These are phyloP conservation scores for Globodera ellingtonae DNA, from an alignment of 1,140 invertebrate genomes.

Conservation along the genomic window DNA sequence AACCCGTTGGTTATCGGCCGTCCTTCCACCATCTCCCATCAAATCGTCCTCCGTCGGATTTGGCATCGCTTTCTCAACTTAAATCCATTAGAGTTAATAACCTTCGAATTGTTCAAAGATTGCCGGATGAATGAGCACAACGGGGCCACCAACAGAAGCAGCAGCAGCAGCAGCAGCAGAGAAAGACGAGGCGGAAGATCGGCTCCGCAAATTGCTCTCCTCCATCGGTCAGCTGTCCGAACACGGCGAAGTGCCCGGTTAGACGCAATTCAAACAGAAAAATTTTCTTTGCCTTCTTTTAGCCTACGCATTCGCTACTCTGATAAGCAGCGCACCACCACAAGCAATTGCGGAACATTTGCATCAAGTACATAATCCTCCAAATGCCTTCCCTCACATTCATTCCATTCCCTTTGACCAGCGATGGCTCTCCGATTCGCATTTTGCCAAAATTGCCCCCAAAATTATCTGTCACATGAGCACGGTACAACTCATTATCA, in stretches of 20 bases:
- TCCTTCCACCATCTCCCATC: no score
- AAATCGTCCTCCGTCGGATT: no score
- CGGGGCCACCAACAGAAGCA: neutral
- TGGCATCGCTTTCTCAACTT: no score
- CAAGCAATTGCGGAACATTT: conserved; percentile 37
- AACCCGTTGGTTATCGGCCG: no score
- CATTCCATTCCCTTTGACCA: conserved; percentile 1
- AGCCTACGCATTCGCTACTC: conserved; percentile 30
- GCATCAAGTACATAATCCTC: conserved; percentile 4
- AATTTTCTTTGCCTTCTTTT: neutral
- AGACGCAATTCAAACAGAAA: neutral
- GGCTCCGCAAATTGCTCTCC: conserved; percentile 26
- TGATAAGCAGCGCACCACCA: conserved; percentile 35
- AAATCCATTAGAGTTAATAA: no score
- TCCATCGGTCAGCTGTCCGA: conserved; percentile 31
- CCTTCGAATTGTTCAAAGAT: neutral
- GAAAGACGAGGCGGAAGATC: conserved; percentile 8
- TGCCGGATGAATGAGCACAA: conserved; percentile 1
- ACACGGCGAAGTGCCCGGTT: conserved; percentile 38
- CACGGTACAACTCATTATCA: conserved; percentile 15
- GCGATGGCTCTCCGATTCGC: conserved; percentile 38
- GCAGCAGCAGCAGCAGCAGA: neutral
- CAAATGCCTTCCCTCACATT: neutral
- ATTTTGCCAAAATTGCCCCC: conserved; percentile 38
- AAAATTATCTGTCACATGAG: conserved; percentile 35